Percentiles rank a stretch among this genome's conserved stretches.
phyloP scores from a whole-genome alignment of 2,113 vertebrate species.

The Alligator mississippiensis region DNA sequence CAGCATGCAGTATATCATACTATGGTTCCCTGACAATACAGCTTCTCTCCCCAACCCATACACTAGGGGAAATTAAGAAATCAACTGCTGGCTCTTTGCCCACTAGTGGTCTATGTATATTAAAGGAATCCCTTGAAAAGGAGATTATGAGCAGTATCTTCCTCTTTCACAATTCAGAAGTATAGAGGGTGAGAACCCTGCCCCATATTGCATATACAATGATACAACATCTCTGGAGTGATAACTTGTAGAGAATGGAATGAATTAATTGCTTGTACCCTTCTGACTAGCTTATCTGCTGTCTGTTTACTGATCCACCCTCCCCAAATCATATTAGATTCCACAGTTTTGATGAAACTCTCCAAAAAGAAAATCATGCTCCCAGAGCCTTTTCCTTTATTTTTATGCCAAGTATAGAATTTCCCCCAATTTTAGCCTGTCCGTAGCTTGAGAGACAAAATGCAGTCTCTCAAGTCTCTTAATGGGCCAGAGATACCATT shows the following conservation, averaged over 20 bases:
- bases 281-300: neutral
- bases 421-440: rapidly evolving
- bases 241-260: neutral
- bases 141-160: neutral
- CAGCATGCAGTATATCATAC: neutral
- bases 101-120: neutral
- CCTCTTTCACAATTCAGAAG: neutral
- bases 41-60: neutral
- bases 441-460: neutral
- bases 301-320: neutral
- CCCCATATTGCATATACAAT: neutral
- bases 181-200: neutral
- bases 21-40: neutral
- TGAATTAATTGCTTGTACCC: neutral
- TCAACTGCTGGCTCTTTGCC: neutral
- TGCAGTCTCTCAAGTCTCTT: rapidly evolving
- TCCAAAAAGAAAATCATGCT: neutral
- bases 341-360: neutral
- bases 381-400: neutral
- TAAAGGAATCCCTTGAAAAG: neutral
- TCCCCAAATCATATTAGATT: neutral
- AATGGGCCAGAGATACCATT: neutral
- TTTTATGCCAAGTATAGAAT: neutral
- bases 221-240: neutral
- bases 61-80: neutral